Conservation (phyloP, 2,888 invertebrate species). For the Drosophila flavopinicola region DNA sequence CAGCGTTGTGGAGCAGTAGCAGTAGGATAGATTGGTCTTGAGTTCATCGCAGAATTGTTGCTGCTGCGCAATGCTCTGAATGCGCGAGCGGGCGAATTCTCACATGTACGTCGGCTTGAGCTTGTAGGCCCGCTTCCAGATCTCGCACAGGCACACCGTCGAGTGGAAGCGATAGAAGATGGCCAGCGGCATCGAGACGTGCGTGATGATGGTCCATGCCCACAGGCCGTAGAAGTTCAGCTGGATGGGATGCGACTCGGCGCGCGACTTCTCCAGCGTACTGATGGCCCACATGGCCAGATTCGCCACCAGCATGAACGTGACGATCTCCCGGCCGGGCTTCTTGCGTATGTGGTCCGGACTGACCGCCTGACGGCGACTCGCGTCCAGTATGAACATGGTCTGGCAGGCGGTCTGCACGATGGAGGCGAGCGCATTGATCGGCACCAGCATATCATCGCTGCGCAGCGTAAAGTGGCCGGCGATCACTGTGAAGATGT, state of each 20-base stretch:
- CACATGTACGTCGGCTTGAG: constrained; percentile 94
- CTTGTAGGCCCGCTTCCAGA: constrained; percentile 98
- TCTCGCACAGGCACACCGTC: constrained; percentile 97
- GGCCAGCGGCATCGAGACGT: constrained; percentile 95
- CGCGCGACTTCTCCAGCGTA: constrained; percentile 94
- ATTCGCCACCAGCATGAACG: constrained; percentile 95
- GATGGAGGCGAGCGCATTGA: constrained; percentile 93
- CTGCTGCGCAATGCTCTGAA: constrained; percentile 83
- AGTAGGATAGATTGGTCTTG: constrained; percentile 82
- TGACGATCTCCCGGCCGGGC: constrained; percentile 96
- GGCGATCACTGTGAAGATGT: constrained; percentile 96
- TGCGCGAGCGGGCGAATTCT: constrained; percentile 84
- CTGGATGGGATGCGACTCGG: constrained; percentile 96
- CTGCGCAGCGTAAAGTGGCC: constrained; percentile 94
- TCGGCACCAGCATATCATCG: constrained; percentile 91
- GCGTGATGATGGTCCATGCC: constrained; percentile 98
- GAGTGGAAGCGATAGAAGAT: constrained; percentile 98
- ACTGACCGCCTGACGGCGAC: constrained; percentile 92
- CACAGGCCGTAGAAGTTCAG: constrained; percentile 95
- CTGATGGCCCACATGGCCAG: constrained; percentile 97
- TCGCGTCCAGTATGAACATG: constrained; percentile 95
- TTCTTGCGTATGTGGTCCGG: constrained; percentile 93
- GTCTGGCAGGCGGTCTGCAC: constrained; percentile 96
- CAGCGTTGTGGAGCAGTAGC: constrained; percentile 82
- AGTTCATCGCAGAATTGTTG: constrained; percentile 83